Base-by-base conservation (phyloP, 2,888 invertebrate species). In the Epinotia demarniana region DNA sequence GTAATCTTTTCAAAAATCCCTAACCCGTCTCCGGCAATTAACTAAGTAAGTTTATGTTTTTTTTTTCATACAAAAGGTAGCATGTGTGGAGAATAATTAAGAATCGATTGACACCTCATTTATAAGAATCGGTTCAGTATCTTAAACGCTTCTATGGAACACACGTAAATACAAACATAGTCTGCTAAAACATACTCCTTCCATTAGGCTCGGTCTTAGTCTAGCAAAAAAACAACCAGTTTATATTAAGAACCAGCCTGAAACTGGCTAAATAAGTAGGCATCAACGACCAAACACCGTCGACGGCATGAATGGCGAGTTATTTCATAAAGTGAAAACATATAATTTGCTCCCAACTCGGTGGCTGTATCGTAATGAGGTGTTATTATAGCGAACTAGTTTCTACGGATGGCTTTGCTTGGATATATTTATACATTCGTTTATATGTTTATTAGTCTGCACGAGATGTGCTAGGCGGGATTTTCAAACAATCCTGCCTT, bases 261-360 rank as follows among this genome's bases (percentile, higher is more conserved):
- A 46, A 13, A 13, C 46, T 3, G 46, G 16, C 13, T 43, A 33
- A 72, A 5, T 39, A 19, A 67, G 18, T 39, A 66, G 43, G 53
- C 27, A 11, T 33, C 55, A 61, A 18, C 63, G 55, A n/a, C 55
- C 53, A 62, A 19, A 69, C 27, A 61, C 12, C 46, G 33, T 39
- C 9, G 39, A 39, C 19, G 1, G n/a, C 61, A 75, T 71, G 39
- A 66, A 75, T 66, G 70, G 64, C 16, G 18, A 18, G 60, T 60
- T 53, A 66, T 64, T 75, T 73, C 66, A 43, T 68, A 67, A 78
- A 81, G 79, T 78, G 80, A 85, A 84, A 84, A 81, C 79, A 61
- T 83, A 78, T 82, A 83, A 84, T 84, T 85, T 81, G 49, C 69
- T 60, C 19, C 23, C 74, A 62, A 73, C 76, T 67, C 70, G 78